Base-by-base conservation (phyloP, 2,888 invertebrate genomes). In the Melieria omissa region DNA sequence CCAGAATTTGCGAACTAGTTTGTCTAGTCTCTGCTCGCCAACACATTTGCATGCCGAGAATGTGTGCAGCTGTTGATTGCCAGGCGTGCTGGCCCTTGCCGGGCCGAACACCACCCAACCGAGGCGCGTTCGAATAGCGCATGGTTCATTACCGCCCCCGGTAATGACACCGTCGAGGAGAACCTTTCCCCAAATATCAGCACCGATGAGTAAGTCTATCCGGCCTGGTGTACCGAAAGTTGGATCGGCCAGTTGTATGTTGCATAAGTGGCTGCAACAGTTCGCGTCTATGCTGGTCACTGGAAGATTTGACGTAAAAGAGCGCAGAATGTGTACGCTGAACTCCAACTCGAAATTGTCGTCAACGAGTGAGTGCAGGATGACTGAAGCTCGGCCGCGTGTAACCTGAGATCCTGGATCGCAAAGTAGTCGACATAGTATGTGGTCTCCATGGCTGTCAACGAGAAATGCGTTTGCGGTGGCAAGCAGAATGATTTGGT, bases 211-310 rank as follows among this genome's bases (percentile, higher is more conserved):
- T 7, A 72, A 41, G 57, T 74, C 74, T 12, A 73, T 68, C 7
- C 45, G 64, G 29, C 76, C 76, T 29, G 77, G 73, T 12, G 74
- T 70, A 5, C 79, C 80, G 47, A 71, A 71, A 5, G 45, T 52
- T 41, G 49, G 60, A 46, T 67, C 60, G 14, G 67, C 67, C 4
- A 67, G 44, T n/a, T 41, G 4, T 29, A 49, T 10, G 4, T 41
- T 42, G 3, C 14, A 12, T 41, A 67, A 16, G 46, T 66, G 66
- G 10, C 0, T 29, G 14, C 45, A 66, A 45, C 8, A 45, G 3
- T 5, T 9, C 10, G 45, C n/a, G 42, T 68, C 67, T 12, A 67
- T 67, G 5, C 12, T 6, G 12, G 10, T 55, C 7, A 16, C 7
- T 12, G 67, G 60, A 29, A 49, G 60, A 2, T 29, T 12, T 4